phyloP scores from a whole-genome alignment of 2,888 invertebrate species.

The Laspeyria flexula region DNA sequence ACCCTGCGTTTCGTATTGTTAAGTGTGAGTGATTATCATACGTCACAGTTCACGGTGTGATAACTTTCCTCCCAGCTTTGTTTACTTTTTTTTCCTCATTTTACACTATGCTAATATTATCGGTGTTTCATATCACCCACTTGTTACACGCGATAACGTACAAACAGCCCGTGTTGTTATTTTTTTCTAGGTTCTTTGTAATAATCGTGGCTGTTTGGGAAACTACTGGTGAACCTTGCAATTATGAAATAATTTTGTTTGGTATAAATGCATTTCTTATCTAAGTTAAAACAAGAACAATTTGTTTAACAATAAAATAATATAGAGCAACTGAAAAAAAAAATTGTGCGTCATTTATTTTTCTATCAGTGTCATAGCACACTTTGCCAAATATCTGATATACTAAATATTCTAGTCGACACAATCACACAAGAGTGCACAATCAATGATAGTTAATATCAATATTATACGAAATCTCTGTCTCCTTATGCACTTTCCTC shows the following conservation, averaged over 20 bases:
- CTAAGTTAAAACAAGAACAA: too few relatives aligned
- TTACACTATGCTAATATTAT: slow-evolving; percentile 26
- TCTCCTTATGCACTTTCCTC: slow-evolving; percentile 46
- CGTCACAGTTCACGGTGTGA: slow-evolving; percentile 24
- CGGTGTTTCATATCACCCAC: slow-evolving; percentile 17
- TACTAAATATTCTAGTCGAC: neutral
- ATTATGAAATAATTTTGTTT: too few relatives aligned
- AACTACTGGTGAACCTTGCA: neutral
- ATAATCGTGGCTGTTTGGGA: neutral
- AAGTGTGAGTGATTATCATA: slow-evolving; percentile 6
- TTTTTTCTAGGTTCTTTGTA: slow-evolving; percentile 1
- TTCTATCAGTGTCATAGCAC: neutral
- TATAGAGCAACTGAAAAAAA: neutral
- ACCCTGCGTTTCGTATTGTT: too few relatives aligned
- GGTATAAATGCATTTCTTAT: too few relatives aligned
- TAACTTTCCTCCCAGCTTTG: slow-evolving; percentile 22
- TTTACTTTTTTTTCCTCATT: slow-evolving; percentile 24
- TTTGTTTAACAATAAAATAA: too few relatives aligned
- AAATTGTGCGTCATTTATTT: neutral
- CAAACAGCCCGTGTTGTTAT: slow-evolving; percentile 6
- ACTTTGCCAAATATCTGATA: neutral
- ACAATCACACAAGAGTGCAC: too few relatives aligned
- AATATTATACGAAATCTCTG: neutral
- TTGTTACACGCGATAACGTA: slow-evolving; percentile 20
- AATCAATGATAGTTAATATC: too few relatives aligned